Base-by-base conservation (phyloP, 2,797 vertebrate species). In the Sebastes goodei region DNA sequence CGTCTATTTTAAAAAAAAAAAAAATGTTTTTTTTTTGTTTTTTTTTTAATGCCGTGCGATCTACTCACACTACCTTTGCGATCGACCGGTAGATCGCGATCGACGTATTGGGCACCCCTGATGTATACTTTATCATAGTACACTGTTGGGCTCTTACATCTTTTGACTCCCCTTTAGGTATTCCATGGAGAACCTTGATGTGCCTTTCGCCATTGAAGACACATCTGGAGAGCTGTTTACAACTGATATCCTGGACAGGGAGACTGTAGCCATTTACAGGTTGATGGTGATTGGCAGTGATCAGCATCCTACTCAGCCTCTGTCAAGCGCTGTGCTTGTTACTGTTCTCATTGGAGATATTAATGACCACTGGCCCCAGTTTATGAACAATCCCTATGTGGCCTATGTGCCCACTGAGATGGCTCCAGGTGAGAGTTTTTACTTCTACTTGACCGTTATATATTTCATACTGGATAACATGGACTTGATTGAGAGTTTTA, bases 321-420 rank as follows among this genome's bases (percentile, higher is more conserved):
- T 95, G 10, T 95, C 95, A 21, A 95, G 87, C 88, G 95, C 93
- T 49, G 90, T 93, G 70, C 74, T 88, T 20, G 93, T 96, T 20
- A 91, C 76, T 23, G 93, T 96, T 56, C 88, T 90, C 2, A 82
- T 96, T 72, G 90, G 80, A 27, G 96, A 96, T 79, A 83, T 95
- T 62, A 96, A 96, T 38, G 96, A 96, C 87, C 83, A 95, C 76
- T 79, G 86, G 83, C 96, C 96, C 1, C 88, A 93, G 76, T 96
- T 96, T 84, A 80, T 93, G 67, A 91, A 96, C 88, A 91, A 93
- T 72, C 96, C 95, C 9, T 96, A 95, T 83, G 94, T 96, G 76
- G 94, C 95, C 23, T 93, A 96, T 79, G 90, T 96, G 60, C 92
- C 95, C 55, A 64, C 64, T 10, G 78, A 91, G 35, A 66, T 94